Evolutionary conservation across 2,113 vertebrate species (phyloP), one percentile per base, ranked within the genome.

Genomic region (Chaetodon auriga): DNA sequence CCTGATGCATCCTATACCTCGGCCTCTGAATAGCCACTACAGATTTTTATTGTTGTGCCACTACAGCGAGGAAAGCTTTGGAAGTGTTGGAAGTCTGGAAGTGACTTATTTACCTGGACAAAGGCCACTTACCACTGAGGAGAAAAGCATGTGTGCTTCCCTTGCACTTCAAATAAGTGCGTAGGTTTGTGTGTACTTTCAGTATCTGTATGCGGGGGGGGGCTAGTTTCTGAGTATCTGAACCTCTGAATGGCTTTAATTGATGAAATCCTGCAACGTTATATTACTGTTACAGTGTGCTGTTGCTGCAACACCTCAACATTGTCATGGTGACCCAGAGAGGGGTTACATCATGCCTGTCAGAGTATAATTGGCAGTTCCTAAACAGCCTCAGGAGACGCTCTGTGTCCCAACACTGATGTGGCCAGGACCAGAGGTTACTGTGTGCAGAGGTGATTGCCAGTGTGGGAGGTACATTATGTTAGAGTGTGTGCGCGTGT

Each of bases 111-210:
- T 88, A 87, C 78, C 81, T 87, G 89, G 86, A 87, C 72, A 46
- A 68, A 75, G 46, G 79, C 84, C 89, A 85, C 72, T 75, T 80
- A 81, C 62, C 87, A 68, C 66, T 77, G 66, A 92, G 21, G 78
- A 91, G 75, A 92, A 90, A 87, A 88, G 72, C 91, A 91, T 77
- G 80, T 93, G 92, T 75, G 68, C 53, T 63, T 80, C 64, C 80
- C 64, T 81, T 79, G 1, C 70, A 80, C 70, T 75, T 86, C 77
- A 66, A 70, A 69, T 76, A n/a, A 18, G 55, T 51, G 49, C 57
- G 21, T 23, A 13, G 23, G 41, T 68, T 36, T 41, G 43, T 43
- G 53, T 80, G 14, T 16, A 58, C 68, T 73, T 78, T 55, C 36
- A 75, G 75, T 38, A 54, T 70, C 55, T 49, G 55, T 36, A 38